A percentile compares a stretch with the other conserved stretches of the same genome.
These are phyloP conservation scores for Criorhina ranunculi DNA, from an alignment of 2,888 invertebrate genomes.

Conservation along the genomic window DNA sequence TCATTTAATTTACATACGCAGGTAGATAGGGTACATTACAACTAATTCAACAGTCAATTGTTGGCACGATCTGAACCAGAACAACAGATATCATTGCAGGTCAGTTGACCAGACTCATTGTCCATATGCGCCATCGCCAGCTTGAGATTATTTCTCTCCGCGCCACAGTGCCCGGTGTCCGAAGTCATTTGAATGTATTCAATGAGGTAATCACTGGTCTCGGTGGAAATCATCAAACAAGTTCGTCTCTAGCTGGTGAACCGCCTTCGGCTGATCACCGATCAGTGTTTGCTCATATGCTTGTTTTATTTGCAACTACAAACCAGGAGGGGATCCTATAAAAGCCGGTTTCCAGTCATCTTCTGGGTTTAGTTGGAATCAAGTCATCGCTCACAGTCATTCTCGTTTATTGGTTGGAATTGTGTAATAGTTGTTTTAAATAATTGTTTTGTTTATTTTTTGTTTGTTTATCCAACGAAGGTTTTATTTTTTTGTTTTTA, in stretches of 20 bases:
- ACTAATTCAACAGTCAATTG: background rate
- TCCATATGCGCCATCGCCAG: conserved; percentile 1
- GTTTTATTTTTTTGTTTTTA: background rate
- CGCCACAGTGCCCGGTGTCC: too few species aligned
- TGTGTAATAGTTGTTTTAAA: conserved; percentile 10
- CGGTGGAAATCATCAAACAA: conserved; percentile 4
- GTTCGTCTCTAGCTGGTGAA: conserved; percentile 23
- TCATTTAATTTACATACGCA: background rate
- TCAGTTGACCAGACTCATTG: conserved; percentile 43
- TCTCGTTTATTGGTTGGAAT: conserved; percentile 24
- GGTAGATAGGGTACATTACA: background rate
- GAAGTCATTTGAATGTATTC: conserved; percentile 42
- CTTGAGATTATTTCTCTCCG: conserved; percentile 17
- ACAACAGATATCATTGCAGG: conserved; percentile 37
- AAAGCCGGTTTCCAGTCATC: conserved; percentile 65
- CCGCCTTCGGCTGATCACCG: conserved; percentile 18
- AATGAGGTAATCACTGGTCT: conserved; percentile 56
- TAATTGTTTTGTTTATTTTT: conserved; percentile 8
- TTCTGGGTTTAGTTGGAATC: conserved; percentile 59
- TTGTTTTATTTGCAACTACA: conserved; percentile 1
- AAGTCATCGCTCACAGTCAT: conserved; percentile 51
- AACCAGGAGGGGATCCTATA: conserved; percentile 46
- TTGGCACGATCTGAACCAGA: conserved; percentile 27
- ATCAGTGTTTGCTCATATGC: conserved; percentile 15
- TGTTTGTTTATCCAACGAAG: conserved; percentile 1